Conservation (phyloP, 2,888 invertebrate genomes). For the Caradrina kadenii region DNA sequence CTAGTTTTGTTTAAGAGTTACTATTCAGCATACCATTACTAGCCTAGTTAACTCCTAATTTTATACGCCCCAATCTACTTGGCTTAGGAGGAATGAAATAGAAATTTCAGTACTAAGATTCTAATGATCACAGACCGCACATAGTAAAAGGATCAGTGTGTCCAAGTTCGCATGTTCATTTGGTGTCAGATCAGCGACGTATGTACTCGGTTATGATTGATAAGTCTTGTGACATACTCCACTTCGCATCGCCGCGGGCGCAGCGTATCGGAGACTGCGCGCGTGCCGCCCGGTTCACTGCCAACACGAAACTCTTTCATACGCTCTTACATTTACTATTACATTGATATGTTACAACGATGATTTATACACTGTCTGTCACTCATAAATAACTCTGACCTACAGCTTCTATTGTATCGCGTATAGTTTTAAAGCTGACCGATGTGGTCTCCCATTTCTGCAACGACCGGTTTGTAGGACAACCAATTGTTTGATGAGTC, state of each 20-base stretch:
- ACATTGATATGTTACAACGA: slow-evolving; percentile 81
- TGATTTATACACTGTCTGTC: slow-evolving; percentile 83
- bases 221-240: slow-evolving; percentile 84
- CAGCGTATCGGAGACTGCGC: slow-evolving; percentile 59
- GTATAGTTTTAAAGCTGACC: slow-evolving; percentile 64
- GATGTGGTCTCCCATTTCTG: slow-evolving; percentile 68
- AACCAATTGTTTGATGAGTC: slow-evolving; percentile 68
- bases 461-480: slow-evolving; percentile 72
- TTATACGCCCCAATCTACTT: not conserved
- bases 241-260: slow-evolving; percentile 74
- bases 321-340: slow-evolving; percentile 77
- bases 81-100: not conserved
- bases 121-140: slow-evolving; percentile 2
- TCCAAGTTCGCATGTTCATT: slow-evolving; percentile 25
- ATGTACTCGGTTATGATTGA: slow-evolving; percentile 77
- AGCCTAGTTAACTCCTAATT: not conserved
- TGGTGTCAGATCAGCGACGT: slow-evolving; percentile 39
- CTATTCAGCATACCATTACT: slow-evolving; percentile 12
- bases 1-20: slow-evolving; percentile 8
- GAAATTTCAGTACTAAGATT: not conserved
- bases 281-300: slow-evolving; percentile 69
- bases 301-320: slow-evolving; percentile 80
- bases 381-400: slow-evolving; percentile 78
- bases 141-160: slow-evolving; percentile 14
- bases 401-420: slow-evolving; percentile 72